Percentiles rank a stretch among this genome's conserved stretches.
phyloP scores from a whole-genome alignment of 2,888 invertebrate species.

The Notodonta dromedarius region DNA sequence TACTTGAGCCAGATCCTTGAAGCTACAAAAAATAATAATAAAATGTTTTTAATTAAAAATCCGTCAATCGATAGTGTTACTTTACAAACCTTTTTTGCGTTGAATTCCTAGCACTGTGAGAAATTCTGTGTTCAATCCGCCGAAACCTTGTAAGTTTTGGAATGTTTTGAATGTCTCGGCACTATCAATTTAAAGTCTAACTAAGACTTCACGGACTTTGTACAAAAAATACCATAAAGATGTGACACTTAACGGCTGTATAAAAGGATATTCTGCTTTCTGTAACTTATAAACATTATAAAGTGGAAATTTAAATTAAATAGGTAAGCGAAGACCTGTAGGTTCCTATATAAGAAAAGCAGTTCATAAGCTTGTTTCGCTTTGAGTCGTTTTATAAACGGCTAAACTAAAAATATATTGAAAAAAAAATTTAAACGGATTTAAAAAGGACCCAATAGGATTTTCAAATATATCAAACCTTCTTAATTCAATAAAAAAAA shows the following conservation, averaged over 20 bases:
- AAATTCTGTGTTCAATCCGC: constrained; percentile 34
- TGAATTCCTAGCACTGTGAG: constrained; percentile 38
- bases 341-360: too few species aligned
- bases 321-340: not conserved
- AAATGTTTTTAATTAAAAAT: not conserved
- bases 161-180: constrained; percentile 53
- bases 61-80: too few species aligned
- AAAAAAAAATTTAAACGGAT: not conserved
- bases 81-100: not conserved
- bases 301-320: not conserved
- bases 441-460: constrained; percentile 34
- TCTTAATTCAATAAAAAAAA: constrained; percentile 45
- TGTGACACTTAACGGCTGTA: constrained; percentile 18
- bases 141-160: constrained; percentile 56
- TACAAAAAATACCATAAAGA: constrained; percentile 19
- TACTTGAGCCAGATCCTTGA: not conserved
- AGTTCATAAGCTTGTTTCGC: too few species aligned
- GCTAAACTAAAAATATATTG: not conserved
- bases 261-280: constrained; percentile 30
- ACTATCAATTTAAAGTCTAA: constrained; percentile 48
- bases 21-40: too few species aligned
- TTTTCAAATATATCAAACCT: constrained; percentile 40
- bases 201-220: constrained; percentile 49
- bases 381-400: not conserved
- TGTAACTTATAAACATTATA: not conserved